Conservation (phyloP, 2,113 vertebrate species). For the Cercopithecus mona region DNA sequence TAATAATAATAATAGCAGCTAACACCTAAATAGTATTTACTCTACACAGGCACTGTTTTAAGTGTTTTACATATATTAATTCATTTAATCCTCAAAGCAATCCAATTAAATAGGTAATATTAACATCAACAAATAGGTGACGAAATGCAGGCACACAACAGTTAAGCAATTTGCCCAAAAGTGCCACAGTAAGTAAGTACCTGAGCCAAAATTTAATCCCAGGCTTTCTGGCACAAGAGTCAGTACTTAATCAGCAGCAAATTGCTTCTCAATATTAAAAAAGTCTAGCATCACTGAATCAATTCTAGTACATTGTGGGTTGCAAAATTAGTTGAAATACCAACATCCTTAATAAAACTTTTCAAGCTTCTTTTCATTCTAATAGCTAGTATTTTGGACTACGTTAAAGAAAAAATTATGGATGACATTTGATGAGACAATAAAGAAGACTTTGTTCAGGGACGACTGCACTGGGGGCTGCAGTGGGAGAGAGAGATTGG, state of each 20-base stretch:
- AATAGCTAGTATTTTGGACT: not conserved
- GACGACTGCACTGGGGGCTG: not conserved
- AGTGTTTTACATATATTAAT: not conserved
- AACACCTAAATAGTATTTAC: not conserved
- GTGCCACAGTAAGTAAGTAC: not conserved
- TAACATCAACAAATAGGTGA: not conserved
- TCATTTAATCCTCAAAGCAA: not conserved
- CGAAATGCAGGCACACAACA: not conserved
- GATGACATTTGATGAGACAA: not conserved
- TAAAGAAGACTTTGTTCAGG: not conserved
- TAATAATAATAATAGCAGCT: not conserved
- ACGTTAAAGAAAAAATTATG: not conserved
- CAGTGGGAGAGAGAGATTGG: not conserved
- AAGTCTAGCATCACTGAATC: not conserved
- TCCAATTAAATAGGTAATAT: not conserved
- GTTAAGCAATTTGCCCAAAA: not conserved
- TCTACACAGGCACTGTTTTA: not conserved
- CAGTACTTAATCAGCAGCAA: not conserved
- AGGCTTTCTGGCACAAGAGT: not conserved
- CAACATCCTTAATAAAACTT: not conserved
- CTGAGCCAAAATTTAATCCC: not conserved
- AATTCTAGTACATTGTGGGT: not conserved
- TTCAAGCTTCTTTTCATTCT: not conserved
- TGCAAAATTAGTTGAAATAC: not conserved
- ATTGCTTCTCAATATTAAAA: not conserved